Conservation (phyloP, 1,140 invertebrate species). For the Alviniconcha marisindica region DNA sequence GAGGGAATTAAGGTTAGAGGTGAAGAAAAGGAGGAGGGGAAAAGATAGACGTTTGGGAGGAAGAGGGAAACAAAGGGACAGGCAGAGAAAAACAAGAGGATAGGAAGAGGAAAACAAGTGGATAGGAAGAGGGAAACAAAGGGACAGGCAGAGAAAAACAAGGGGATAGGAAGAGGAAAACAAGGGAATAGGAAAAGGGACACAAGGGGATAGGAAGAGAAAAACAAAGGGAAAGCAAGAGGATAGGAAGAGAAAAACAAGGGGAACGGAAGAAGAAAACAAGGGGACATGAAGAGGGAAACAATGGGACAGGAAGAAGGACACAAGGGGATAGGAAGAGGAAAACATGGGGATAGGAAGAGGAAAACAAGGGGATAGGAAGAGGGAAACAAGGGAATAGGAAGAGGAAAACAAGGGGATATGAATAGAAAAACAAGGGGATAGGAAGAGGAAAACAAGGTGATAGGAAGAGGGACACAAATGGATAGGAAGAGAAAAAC, state of each 20-base stretch:
- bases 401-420: not conserved
- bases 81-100: not conserved
- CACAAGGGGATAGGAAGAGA: not conserved
- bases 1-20: no score
- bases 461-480: no score
- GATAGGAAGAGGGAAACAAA: not conserved
- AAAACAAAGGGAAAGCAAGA: not conserved
- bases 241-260: not conserved
- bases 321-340: not conserved
- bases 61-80: not conserved
- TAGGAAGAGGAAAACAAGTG: not conserved
- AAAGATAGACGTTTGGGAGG: not conserved
- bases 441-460: not conserved
- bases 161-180: not conserved
- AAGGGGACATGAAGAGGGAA: not conserved
- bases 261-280: not conserved
- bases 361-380: not conserved
- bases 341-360: not conserved
- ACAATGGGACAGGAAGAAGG: not conserved
- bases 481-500: no score
- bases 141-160: not conserved
- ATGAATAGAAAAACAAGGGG: not conserved
- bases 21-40: not conserved
- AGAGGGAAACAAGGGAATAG: not conserved
- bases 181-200: not conserved